Percentiles rank a stretch among this genome's conserved stretches.
Conservation (phyloP, 2,113 vertebrate species). For the Meriones unguiculatus region DNA sequence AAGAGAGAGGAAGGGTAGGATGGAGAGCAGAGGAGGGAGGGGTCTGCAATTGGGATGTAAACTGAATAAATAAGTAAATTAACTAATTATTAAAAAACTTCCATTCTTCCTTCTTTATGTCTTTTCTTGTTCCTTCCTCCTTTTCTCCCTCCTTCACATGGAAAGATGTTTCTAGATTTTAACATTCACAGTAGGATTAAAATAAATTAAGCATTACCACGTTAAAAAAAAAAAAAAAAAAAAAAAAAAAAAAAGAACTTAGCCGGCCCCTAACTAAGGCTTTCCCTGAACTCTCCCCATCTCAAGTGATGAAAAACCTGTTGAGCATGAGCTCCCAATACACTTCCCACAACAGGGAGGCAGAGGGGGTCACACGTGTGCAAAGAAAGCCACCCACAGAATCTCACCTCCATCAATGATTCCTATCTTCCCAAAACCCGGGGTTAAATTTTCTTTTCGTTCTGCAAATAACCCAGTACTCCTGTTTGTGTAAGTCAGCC, state of each 20-base stretch:
- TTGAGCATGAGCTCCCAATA: conserved; percentile 7
- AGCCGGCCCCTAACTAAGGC: neutral
- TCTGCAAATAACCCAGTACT: conserved; percentile 8
- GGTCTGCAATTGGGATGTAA: too few relatives aligned
- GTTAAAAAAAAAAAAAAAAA: too few relatives aligned
- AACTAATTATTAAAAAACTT: too few relatives aligned
- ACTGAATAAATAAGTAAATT: too few relatives aligned
- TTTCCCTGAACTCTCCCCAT: neutral
- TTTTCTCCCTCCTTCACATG: neutral
- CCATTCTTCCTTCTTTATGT: neutral
- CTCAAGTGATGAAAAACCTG: neutral
- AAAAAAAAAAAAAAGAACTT: too few relatives aligned
- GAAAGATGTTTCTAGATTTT: neutral
- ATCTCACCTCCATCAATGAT: neutral
- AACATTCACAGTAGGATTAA: neutral
- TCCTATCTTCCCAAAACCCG: neutral
- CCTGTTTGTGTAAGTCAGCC: conserved; percentile 34
- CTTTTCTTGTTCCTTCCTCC: neutral
- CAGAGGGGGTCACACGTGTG: neutral
- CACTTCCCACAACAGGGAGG: neutral
- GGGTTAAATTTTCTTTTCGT: conserved; percentile 27
- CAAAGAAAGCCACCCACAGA: too few relatives aligned
- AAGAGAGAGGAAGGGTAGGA: too few relatives aligned
- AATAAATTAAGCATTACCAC: too few relatives aligned
- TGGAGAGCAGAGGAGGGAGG: too few relatives aligned